Conservation (phyloP, 2,113 vertebrate genomes). For the Forbesichthys papilliferus region DNA sequence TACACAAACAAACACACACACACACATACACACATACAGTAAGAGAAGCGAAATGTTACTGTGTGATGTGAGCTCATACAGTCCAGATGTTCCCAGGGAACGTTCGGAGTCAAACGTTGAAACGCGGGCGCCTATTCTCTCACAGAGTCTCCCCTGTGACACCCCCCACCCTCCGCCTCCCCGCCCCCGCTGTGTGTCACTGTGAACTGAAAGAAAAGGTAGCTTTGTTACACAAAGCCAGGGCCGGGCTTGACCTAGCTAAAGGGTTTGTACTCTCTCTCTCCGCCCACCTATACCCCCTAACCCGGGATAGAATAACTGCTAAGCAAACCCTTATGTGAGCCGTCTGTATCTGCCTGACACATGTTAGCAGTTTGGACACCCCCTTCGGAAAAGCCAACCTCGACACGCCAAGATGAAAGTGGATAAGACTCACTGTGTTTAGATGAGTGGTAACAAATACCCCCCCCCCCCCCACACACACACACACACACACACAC, state of each 20-base stretch:
- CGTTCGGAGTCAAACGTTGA: conserved; percentile 36
- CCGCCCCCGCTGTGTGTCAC: conserved; percentile 5
- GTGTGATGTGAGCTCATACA: conserved; percentile 48
- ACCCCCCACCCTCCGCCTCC: conserved; percentile 1
- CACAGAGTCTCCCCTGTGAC: conserved; percentile 48
- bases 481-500: neutral
- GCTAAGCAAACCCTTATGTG: conserved; percentile 73
- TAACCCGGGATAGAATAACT: conserved; percentile 67
- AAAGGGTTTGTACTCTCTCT: conserved; percentile 33
- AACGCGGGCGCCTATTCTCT: conserved; percentile 42
- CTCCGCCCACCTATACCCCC: conserved; percentile 35
- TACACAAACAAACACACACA: conserved; percentile 44
- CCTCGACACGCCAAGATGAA: conserved; percentile 40
- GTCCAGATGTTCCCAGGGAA: conserved; percentile 66
- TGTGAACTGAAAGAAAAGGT: conserved; percentile 43
- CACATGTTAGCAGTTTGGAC: conserved; percentile 54
- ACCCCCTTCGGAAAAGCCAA: conserved; percentile 47
- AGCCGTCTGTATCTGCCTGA: conserved; percentile 59
- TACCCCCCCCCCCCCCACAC: conserved; percentile 2
- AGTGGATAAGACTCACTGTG: conserved; percentile 26
- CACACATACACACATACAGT: conserved; percentile 23
- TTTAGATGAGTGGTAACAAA: conserved; percentile 37
- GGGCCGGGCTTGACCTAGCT: conserved; percentile 50
- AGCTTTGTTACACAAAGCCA: conserved; percentile 48
- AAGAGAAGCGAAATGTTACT: conserved; percentile 60